A percentile compares a stretch with the other conserved stretches of the same genome.
Evolutionary conservation across 2,797 vertebrate species (phyloP).

Genomic region (Argya squamiceps): DNA sequence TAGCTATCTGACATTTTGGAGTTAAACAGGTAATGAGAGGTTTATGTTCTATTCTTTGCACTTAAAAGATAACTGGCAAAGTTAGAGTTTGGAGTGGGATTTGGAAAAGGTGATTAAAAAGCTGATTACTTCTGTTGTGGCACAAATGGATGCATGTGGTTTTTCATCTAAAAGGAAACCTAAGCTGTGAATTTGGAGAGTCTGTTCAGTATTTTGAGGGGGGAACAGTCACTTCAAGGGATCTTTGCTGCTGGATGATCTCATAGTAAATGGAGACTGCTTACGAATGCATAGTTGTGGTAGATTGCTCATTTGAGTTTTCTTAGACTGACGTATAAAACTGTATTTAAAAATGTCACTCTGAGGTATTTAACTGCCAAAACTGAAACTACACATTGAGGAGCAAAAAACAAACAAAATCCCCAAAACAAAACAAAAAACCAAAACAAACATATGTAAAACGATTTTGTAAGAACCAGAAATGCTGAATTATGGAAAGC

Average conservation of each 20-base stretch:
- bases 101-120: background rate
- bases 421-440: background rate
- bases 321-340: background rate
- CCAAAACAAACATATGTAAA: background rate
- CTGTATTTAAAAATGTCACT: background rate
- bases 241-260: background rate
- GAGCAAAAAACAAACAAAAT: background rate
- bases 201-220: background rate
- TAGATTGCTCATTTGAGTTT: background rate
- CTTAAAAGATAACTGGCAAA: background rate
- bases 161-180: background rate
- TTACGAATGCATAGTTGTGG: background rate
- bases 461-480: background rate
- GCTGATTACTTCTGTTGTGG: background rate
- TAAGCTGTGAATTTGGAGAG: background rate
- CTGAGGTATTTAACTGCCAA: background rate
- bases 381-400: background rate
- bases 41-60: background rate
- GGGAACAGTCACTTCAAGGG: background rate
- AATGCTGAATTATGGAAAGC: background rate
- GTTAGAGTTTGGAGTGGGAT: background rate
- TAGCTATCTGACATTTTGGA: background rate
- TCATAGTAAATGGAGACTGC: background rate
- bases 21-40: background rate
- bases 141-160: accelerated